Percentiles rank a stretch among this genome's conserved stretches.
Conservation (phyloP, 2,797 vertebrate species). For the Okamejei kenojei region DNA sequence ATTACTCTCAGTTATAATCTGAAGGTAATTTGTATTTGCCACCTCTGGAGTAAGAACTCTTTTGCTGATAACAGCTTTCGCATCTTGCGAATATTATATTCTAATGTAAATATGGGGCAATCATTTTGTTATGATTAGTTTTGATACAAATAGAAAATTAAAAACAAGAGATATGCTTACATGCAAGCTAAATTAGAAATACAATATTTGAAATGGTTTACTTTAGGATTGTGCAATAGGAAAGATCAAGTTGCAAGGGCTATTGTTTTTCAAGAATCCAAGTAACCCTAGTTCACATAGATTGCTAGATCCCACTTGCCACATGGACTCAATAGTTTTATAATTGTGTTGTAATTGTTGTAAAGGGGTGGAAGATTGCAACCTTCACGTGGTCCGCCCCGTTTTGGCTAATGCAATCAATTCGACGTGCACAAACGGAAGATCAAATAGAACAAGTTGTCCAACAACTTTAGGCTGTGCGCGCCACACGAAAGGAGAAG, state of each 20-base stretch:
- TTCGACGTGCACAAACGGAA: too few species aligned
- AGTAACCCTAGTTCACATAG: neutral
- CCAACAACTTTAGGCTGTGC: too few species aligned
- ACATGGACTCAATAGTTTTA: too few species aligned
- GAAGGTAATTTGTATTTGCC: neutral
- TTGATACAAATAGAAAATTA: neutral
- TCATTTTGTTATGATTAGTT: neutral
- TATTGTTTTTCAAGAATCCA: neutral
- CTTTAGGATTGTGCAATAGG: neutral
- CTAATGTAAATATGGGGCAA: neutral
- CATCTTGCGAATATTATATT: neutral
- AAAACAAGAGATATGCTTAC: neutral
- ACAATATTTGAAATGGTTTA: neutral
- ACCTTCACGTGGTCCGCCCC: too few species aligned
- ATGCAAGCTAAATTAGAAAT: neutral
- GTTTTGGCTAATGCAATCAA: too few species aligned
- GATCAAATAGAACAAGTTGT: too few species aligned
- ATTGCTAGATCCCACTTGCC: too few species aligned
- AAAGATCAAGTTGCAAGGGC: neutral
- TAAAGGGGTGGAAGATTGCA: too few species aligned
- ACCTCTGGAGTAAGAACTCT: neutral
- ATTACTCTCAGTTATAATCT: neutral
- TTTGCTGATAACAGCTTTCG: neutral
- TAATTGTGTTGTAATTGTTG: too few species aligned
- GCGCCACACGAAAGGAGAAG: too few species aligned